Evolutionary conservation across 2,888 invertebrate genomes (phyloP).

Genomic region (Anticlea derivata): DNA sequence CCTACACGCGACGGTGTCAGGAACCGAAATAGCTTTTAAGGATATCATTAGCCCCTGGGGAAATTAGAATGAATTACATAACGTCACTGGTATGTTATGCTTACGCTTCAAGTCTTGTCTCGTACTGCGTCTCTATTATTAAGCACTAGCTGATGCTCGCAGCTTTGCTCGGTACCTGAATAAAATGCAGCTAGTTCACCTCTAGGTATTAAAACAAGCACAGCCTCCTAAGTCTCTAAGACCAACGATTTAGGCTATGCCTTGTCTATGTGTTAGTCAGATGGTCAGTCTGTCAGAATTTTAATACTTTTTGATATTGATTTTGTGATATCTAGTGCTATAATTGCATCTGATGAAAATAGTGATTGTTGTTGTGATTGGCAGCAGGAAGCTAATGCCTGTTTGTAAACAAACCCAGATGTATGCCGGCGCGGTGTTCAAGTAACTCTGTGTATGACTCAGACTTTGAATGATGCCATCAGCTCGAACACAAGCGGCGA

Average conservation of each 20-base stretch:
- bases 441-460: conserved; percentile 48
- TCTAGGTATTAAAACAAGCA: too few relatives aligned
- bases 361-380: conserved; percentile 16
- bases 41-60: conserved; percentile 70
- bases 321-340: background rate
- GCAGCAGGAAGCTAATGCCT: conserved; percentile 30
- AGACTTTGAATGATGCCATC: conserved; percentile 65
- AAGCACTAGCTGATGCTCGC: background rate
- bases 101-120: conserved; percentile 26
- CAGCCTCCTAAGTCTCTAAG: too few relatives aligned
- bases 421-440: conserved; percentile 40
- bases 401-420: conserved; percentile 66
- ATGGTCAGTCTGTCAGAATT: too few relatives aligned
- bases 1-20: conserved; percentile 46
- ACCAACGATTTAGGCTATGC: too few relatives aligned
- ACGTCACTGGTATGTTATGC: conserved; percentile 45
- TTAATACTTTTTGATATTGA: too few relatives aligned
- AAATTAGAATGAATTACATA: conserved; percentile 73
- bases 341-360: conserved; percentile 15
- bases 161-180: too few relatives aligned
- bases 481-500: conserved; percentile 45
- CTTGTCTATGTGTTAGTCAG: too few relatives aligned
- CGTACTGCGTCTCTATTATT: conserved; percentile 1
- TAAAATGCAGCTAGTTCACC: too few relatives aligned
- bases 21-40: conserved; percentile 65